phyloP scores from a whole-genome alignment of 1,140 invertebrate species.

The Macrobrachium nipponense region DNA sequence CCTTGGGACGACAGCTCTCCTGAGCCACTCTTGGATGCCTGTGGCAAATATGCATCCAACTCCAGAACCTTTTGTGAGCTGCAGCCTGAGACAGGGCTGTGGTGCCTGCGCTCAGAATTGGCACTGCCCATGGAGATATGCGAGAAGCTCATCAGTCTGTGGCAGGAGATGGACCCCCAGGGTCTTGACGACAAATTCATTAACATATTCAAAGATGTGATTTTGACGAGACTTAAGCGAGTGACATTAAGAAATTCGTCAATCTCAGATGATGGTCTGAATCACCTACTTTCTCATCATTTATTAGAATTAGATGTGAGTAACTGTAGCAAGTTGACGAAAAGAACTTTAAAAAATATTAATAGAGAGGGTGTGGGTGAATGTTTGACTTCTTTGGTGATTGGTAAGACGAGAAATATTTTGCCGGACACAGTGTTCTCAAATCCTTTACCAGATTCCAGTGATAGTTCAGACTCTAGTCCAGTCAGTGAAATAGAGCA shows the following conservation, averaged over 20 bases:
- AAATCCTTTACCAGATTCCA: conserved; percentile 66
- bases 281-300: conserved; percentile 78
- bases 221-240: conserved; percentile 76
- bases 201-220: conserved; percentile 78
- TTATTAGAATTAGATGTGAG: conserved; percentile 80
- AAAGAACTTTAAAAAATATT: conserved; percentile 69
- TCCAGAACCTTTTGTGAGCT: conserved; percentile 46
- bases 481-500: conserved; percentile 42
- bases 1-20: conserved; percentile 51
- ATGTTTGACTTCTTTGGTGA: conserved; percentile 45
- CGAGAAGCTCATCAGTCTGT: conserved; percentile 76
- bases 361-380: conserved; percentile 50
- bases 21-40: conserved; percentile 43
- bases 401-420: conserved; percentile 54
- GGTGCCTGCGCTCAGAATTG: conserved; percentile 71
- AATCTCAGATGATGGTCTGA: conserved; percentile 78
- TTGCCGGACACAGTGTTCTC: conserved; percentile 67
- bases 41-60: conserved; percentile 51
- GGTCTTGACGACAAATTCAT: conserved; percentile 72
- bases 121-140: conserved; percentile 79
- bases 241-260: conserved; percentile 79
- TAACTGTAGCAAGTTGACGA: conserved; percentile 78
- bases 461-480: conserved; percentile 32
- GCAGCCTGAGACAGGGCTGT: conserved; percentile 31
- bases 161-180: conserved; percentile 68